phyloP scores from a whole-genome alignment of 2,113 vertebrate species.

The Myotis lucifugus region DNA sequence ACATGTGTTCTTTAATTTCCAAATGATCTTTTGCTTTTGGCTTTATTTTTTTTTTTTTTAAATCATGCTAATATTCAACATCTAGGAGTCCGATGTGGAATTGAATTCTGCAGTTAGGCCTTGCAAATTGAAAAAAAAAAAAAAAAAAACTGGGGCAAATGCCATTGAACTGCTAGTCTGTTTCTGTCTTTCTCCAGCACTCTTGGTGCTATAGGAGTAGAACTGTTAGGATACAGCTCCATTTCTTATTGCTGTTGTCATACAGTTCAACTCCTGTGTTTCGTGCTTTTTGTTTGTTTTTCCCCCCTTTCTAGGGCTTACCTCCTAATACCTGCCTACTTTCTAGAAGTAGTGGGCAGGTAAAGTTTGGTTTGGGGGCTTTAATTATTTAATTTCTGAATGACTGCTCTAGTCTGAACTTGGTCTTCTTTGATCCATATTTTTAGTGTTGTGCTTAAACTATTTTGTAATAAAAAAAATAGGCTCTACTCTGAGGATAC shows the following conservation, averaged over 20 bases:
- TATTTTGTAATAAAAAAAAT: constrained; percentile 39
- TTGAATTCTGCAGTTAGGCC: constrained; percentile 27
- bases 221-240: constrained; percentile 48
- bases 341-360: constrained; percentile 52
- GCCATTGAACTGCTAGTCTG: background rate
- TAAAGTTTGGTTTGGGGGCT: constrained; percentile 37
- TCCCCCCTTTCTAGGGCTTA: constrained; percentile 38
- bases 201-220: constrained; percentile 33
- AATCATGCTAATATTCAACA: background rate
- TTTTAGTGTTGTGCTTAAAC: constrained; percentile 35
- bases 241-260: constrained; percentile 1
- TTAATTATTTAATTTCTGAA: constrained; percentile 59
- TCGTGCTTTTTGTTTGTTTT: background rate
- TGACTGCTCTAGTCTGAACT: constrained; percentile 72
- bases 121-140: background rate
- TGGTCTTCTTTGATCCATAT: constrained; percentile 41
- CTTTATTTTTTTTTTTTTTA: constrained; percentile 58
- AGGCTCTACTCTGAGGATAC: background rate
- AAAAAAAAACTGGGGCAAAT: constrained; percentile 40
- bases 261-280: constrained; percentile 48
- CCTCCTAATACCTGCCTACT: constrained; percentile 52
- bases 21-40: constrained; percentile 48
- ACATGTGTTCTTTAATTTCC: constrained; percentile 77
- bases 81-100: constrained; percentile 63
- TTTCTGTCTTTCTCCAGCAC: background rate